phyloP scores from a whole-genome alignment of 2,113 vertebrate genomes.

The Desmodus rotundus region DNA sequence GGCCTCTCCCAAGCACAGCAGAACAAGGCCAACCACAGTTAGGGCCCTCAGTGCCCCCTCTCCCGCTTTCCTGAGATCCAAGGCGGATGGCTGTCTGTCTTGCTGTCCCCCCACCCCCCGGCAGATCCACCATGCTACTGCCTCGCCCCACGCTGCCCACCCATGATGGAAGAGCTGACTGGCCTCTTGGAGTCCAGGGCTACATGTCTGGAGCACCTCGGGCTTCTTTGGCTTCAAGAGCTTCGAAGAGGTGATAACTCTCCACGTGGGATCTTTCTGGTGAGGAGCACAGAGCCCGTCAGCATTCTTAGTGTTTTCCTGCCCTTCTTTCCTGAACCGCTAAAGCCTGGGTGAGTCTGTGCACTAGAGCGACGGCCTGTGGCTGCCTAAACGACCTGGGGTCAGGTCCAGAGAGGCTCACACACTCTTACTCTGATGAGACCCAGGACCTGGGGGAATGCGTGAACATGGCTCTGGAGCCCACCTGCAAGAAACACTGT shows the following conservation, averaged over 20 bases:
- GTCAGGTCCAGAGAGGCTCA: neutral
- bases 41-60: neutral
- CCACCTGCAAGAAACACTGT: neutral
- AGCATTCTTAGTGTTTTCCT: neutral
- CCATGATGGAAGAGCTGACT: neutral
- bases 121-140: neutral
- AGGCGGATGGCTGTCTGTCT: neutral
- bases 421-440: neutral
- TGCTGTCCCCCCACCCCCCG: neutral
- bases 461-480: neutral
- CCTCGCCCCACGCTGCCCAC: neutral
- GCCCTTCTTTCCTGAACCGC: neutral
- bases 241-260: neutral
- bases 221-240: conserved; percentile 29
- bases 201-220: neutral
- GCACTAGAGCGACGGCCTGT: neutral
- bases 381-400: conserved; percentile 12
- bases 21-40: neutral
- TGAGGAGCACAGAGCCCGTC: neutral
- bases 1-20: neutral
- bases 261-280: neutral
- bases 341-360: neutral
- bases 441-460: neutral
- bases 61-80: neutral
- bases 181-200: neutral